Percentiles rank a stretch among this genome's conserved stretches.
Conservation (phyloP, 2,888 invertebrate species). For the Nasonovia ribisnigri region DNA sequence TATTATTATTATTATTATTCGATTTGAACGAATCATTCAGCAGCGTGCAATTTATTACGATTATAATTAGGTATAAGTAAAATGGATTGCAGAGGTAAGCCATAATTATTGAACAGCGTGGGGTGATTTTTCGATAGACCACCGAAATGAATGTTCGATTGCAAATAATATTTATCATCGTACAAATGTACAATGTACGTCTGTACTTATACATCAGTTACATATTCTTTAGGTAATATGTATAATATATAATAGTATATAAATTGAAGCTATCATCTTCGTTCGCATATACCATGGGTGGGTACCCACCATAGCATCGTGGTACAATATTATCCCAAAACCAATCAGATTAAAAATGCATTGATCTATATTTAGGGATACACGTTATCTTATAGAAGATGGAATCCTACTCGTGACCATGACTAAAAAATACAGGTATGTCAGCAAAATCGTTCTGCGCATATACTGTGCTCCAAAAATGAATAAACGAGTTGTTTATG, state of each 20-base stretch:
- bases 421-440: no score
- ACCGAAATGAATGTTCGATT: background rate
- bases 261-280: background rate
- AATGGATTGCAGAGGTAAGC: background rate
- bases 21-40: background rate
- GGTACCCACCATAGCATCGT: no score
- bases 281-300: background rate
- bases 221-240: background rate
- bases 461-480: no score
- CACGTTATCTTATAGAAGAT: no score
- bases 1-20: no score
- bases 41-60: background rate
- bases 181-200: background rate
- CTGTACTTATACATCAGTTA: background rate
- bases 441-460: no score
- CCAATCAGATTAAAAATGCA: background rate
- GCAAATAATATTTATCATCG: background rate
- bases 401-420: no score
- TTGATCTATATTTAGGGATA: no score
- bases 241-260: background rate
- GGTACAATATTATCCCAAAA: background rate
- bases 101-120: background rate
- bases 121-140: background rate
- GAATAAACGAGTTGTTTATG: no score
- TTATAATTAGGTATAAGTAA: background rate